Conservation (phyloP, 2,113 vertebrate species). For the Nycticryphes semicollaris region DNA sequence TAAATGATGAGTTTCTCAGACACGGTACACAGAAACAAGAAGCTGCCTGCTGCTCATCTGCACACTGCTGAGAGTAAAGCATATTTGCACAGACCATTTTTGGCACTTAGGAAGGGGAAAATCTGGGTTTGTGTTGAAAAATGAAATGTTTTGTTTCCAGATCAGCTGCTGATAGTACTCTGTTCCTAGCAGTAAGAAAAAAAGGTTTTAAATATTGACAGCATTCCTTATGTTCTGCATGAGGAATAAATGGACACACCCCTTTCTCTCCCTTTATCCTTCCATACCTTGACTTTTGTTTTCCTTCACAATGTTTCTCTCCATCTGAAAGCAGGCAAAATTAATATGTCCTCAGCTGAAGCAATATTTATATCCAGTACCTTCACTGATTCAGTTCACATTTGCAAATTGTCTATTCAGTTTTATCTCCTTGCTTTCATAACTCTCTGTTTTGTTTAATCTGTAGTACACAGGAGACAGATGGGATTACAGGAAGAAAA, state of each 20-base stretch:
- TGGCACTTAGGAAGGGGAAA: background rate
- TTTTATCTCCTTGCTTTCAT: background rate
- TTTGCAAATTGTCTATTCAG: background rate
- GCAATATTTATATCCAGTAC: background rate
- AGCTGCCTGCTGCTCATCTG: conserved; percentile 22
- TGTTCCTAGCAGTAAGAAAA: background rate
- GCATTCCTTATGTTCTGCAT: background rate
- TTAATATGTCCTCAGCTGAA: background rate
- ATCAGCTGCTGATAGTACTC: background rate
- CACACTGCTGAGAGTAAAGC: conserved; percentile 21
- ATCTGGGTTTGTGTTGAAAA: background rate
- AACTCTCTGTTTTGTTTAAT: background rate
- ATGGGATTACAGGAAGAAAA: background rate
- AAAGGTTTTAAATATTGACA: background rate
- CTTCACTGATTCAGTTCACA: background rate
- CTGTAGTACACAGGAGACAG: background rate
- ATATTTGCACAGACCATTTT: conserved; percentile 14
- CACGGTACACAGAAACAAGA: background rate
- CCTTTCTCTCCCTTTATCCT: background rate
- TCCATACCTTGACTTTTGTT: background rate
- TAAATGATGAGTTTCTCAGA: conserved; percentile 1
- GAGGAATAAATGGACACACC: background rate
- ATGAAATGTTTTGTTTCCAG: background rate
- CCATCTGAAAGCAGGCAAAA: background rate
- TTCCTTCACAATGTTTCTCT: background rate